Evolutionary conservation across 53 echinoderm and acorn worm species (phyloP).

Genomic region (Holothuria scabra): DNA sequence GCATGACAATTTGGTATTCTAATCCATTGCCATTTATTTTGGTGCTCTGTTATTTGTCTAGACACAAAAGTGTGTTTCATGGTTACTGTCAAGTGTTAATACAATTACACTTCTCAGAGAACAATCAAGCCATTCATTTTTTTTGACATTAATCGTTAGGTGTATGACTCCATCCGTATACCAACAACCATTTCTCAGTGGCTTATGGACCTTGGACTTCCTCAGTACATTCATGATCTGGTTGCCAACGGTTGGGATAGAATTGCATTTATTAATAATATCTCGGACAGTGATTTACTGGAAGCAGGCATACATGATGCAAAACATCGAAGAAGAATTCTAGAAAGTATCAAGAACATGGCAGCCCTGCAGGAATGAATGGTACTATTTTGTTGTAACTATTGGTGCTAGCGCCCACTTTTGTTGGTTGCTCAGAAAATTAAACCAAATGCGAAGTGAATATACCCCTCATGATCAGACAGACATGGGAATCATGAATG

Average conservation of each 20-base stretch:
- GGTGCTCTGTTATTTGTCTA: too few species aligned
- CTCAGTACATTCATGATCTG: constrained; percentile 89
- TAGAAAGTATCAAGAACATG: constrained; percentile 77
- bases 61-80: too few species aligned
- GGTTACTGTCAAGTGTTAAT: too few species aligned
- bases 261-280: constrained; percentile 70
- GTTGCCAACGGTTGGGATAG: constrained; percentile 94
- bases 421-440: too few species aligned
- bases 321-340: constrained; percentile 74
- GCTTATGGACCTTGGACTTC: constrained; percentile 85
- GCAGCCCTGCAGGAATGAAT: not conserved
- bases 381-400: too few species aligned
- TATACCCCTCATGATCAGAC: too few species aligned
- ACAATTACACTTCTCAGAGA: too few species aligned
- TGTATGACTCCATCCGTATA: constrained; percentile 78
- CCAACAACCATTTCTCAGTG: constrained; percentile 88
- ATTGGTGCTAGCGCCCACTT: too few species aligned
- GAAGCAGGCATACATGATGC: constrained; percentile 58
- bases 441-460: too few species aligned
- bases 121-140: not conserved
- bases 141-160: constrained; percentile 48
- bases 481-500: too few species aligned
- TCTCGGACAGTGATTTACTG: constrained; percentile 74
- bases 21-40: too few species aligned
- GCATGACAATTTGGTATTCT: too few species aligned